Evolutionary conservation across 1,140 invertebrate species (phyloP).

Genomic region (Zeugodacus cucurbitae): DNA sequence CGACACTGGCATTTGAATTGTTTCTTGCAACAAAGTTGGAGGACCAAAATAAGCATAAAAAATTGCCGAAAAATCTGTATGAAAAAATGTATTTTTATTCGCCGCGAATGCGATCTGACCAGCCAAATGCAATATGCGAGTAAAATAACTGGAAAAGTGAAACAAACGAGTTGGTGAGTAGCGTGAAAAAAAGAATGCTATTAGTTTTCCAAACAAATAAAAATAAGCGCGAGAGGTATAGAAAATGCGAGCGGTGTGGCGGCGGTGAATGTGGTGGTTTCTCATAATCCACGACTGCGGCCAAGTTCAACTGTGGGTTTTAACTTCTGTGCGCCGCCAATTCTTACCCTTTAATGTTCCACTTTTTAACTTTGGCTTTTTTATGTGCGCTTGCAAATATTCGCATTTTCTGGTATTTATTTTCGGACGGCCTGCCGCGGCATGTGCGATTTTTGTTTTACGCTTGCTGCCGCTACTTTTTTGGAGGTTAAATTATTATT

Average conservation of each 20-base stretch:
- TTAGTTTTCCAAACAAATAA: neutral
- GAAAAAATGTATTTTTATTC: neutral
- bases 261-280: too few species aligned
- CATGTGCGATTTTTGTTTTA: neutral
- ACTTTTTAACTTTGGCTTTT: neutral
- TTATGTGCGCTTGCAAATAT: neutral
- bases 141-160: neutral
- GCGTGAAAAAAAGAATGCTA: neutral
- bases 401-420: slow-evolving; percentile 3
- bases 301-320: neutral
- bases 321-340: neutral
- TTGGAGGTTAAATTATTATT: neutral
- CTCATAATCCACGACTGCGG: neutral
- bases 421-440: neutral
- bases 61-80: neutral
- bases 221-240: neutral
- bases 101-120: neutral
- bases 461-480: neutral
- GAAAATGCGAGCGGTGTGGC: neutral
- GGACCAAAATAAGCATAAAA: neutral
- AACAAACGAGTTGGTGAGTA: neutral
- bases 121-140: neutral
- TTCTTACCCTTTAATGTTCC: neutral
- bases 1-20: neutral
- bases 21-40: neutral